Evolutionary conservation across 2,888 invertebrate species (phyloP), one percentile per base, ranked within the genome.

Genomic region (Erynnis tages): DNA sequence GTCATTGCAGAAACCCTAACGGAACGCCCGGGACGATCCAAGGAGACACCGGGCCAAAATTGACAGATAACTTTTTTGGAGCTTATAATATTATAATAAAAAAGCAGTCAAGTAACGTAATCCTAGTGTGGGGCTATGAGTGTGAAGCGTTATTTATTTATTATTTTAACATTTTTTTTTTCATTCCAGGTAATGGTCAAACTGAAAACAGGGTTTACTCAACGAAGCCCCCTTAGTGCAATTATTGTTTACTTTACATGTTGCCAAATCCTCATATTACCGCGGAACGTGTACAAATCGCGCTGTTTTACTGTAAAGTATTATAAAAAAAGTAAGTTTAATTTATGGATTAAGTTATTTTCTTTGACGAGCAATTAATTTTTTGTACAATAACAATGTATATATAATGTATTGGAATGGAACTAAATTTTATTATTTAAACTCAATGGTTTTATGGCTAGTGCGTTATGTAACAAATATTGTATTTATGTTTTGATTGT

Each of bases 171-270:
- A 5, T 14, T 21, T 50, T 38, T 23, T 38, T n/a, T 49, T 30
- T 63, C 64, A 48, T 74, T 74, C 8, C 73, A 76, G 75, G 59
- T 63, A 54, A 60, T 59, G 60, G 21, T 5, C 21, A 21, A 21
- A 21, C 21, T 5, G 21, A 4, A 3, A 21, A 21, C 21, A 21
- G 21, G 21, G 21, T 27, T 27, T 27, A 27, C 2, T 5, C 7
- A 27, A 27, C n/a, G 8, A 27, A 2, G 7, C 27, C 27, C 27
- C 73, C 66, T 38, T 71, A 76, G 75, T 75, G 73, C 73, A 74
- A 76, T 74, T 66, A 45, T 25, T 41, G 16, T 32, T 27, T n/a
- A n/a, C n/a, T n/a, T 10, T 29, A n/a, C 19, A n/a, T 30, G 35
- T 47, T 47, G 19, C 46, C 37, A 54, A 53, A 46, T 45, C 34